Conservation (phyloP, 2,113 vertebrate species). For the Herpetotheres cachinnans region DNA sequence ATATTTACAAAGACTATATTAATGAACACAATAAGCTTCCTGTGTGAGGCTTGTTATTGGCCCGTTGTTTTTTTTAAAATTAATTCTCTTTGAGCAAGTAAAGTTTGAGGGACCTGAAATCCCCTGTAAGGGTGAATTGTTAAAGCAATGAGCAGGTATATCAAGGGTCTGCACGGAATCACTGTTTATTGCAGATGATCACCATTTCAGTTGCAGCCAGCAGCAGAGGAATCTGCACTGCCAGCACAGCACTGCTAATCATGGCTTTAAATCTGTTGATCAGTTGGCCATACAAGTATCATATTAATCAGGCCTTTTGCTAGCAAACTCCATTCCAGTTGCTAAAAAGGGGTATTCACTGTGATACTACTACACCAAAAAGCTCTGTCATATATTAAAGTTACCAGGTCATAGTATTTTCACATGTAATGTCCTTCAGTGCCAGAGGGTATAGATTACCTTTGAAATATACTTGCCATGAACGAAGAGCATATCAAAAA, state of each 20-base stretch:
- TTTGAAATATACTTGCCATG: not conserved
- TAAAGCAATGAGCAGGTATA: not conserved
- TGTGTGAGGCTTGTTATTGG: not conserved
- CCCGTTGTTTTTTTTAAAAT: accelerated
- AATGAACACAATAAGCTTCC: not conserved
- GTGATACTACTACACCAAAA: not conserved
- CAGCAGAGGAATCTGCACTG: not conserved
- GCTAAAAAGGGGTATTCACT: not conserved
- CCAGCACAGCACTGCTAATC: not conserved
- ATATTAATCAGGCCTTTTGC: not conserved
- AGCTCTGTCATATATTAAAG: not conserved
- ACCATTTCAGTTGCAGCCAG: not conserved
- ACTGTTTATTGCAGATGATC: not conserved
- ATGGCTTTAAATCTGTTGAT: not conserved
- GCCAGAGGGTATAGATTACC: not conserved
- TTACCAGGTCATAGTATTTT: not conserved
- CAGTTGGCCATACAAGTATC: not conserved
- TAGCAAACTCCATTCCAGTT: not conserved
- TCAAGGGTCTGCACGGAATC: not conserved
- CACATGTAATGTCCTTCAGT: accelerated
- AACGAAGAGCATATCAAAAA: not conserved
- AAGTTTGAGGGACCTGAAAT: not conserved
- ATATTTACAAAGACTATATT: not conserved
- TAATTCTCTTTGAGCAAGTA: not conserved
- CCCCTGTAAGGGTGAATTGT: not conserved